Evolutionary conservation across 2,888 invertebrate genomes (phyloP).

Genomic region (Siphlonurus alternatus): DNA sequence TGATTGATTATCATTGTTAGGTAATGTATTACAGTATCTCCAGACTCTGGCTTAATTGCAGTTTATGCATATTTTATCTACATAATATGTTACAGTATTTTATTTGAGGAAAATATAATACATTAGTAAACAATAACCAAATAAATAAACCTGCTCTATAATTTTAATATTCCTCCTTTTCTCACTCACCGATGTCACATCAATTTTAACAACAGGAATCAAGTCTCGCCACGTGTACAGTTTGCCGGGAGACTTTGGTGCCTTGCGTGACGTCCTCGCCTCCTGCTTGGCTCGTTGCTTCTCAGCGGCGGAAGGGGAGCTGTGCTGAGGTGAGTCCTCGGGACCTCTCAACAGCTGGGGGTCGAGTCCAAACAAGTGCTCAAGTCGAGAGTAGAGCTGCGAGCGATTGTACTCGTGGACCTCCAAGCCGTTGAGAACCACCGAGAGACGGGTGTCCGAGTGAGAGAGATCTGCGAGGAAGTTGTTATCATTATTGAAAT

Average conservation of each 20-base stretch:
- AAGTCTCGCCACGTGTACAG: conserved; percentile 81
- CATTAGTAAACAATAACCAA: too few species aligned
- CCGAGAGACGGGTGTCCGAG: conserved; percentile 78
- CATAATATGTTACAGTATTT: too few species aligned
- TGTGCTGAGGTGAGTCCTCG: conserved; percentile 32
- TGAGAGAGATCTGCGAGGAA: conserved; percentile 70
- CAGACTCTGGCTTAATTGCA: too few species aligned
- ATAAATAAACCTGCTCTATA: too few species aligned
- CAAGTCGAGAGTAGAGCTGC: conserved; percentile 67
- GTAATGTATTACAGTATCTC: too few species aligned
- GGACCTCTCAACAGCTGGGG: conserved; percentile 47
- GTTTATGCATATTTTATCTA: too few species aligned
- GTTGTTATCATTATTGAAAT: conserved; percentile 10
- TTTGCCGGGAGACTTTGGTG: conserved; percentile 12
- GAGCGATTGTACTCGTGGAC: conserved; percentile 90
- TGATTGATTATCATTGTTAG: too few species aligned
- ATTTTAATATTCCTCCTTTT: too few species aligned
- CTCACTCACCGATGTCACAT: conserved; percentile 61
- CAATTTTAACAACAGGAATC: conserved; percentile 90
- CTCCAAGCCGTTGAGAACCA: conserved; percentile 87
- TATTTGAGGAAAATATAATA: too few species aligned
- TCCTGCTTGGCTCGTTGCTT: conserved; percentile 3
- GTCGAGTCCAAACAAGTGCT: conserved; percentile 73
- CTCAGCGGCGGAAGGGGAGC: conserved; percentile 5
- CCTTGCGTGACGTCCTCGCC: conserved; percentile 6